Evolutionary conservation across 1,140 invertebrate genomes (phyloP).

Genomic region (Augochlora pura): DNA sequence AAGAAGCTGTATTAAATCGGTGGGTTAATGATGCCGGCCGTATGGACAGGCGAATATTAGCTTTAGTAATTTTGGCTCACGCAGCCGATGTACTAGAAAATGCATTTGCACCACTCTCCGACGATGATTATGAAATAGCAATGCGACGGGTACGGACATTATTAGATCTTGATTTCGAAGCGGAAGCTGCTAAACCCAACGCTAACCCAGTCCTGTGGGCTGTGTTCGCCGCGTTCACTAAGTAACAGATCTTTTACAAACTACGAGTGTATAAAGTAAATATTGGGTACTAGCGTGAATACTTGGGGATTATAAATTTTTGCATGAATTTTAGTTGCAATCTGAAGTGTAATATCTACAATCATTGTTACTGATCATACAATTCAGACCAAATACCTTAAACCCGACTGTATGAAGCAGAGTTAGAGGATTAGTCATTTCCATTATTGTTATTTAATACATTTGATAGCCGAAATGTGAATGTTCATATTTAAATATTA

Average conservation of each 20-base stretch:
- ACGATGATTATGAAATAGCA: conserved; percentile 99
- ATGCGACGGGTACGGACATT: conserved; percentile 97
- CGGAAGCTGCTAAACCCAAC: conserved; percentile 92
- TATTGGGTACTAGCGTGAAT: conserved; percentile 57
- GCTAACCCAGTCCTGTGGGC: conserved; percentile 98
- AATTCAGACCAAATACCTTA: conserved; percentile 65
- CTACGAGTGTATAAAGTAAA: conserved; percentile 54
- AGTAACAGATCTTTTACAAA: conserved; percentile 84
- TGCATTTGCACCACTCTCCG: conserved; percentile 98
- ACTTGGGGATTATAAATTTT: conserved; percentile 54
- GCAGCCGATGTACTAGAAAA: conserved; percentile 99
- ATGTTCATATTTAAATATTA: conserved; percentile 56
- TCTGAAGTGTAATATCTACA: conserved; percentile 42
- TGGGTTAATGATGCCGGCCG: conserved; percentile 99
- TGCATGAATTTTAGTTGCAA: conserved; percentile 62
- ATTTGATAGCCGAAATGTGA: conserved; percentile 55
- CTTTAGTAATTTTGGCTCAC: conserved; percentile 97
- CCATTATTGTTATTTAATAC: conserved; percentile 65
- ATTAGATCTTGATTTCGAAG: conserved; percentile 97
- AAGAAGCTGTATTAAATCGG: conserved; percentile 96
- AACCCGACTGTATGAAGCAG: conserved; percentile 43
- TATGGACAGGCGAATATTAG: conserved; percentile 96
- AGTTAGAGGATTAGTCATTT: conserved; percentile 54
- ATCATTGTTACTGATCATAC: conserved; percentile 52
- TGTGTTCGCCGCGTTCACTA: conserved; percentile 98